Base-by-base conservation (phyloP, 92 coral and sea anemone genomes). In the Muricea muricata region DNA sequence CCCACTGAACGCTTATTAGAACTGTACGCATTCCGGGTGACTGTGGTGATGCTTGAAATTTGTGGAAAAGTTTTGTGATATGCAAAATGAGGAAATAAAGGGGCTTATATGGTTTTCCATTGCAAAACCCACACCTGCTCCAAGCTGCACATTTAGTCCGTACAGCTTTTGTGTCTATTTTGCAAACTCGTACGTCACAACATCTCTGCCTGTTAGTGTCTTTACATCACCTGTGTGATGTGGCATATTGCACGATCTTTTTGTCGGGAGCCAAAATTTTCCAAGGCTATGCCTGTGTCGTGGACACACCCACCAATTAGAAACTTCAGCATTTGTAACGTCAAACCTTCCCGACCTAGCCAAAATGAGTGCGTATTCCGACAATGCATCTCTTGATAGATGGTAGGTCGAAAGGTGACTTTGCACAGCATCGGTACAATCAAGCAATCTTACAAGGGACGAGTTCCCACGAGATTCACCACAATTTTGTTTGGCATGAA, bases 401-500 rank as follows among this genome's bases (percentile, higher is more conserved):
- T 75, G 81, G 58, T 20, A 75, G 7, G 65, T 41, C 47, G 34
- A 34, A 47, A 75, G 60, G 45, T 75, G 81, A n/a, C 63, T 14
- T 56, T 80, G 11, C 32, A 60, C 31, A 42, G 32, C 71, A 60
- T 56, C 33, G 24, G 46, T 35, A 37, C 32, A 79, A 58, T 79
- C 52, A 40, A 32, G 4, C 4, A 79, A 24, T 7, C 26, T 56
- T 0, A 60, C 31, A 20, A 77, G 69, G 30, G 13, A 9, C 1
- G 73, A 29, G 28, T 30, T 60, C 2, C 84, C 84, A 11, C 84
- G 45, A 10, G 75, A 79, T 28, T 54, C 83, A 13, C 83, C 83
- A 25, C 83, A 78, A 9, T 55, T 78, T 35, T 77, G 42, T 4
- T 37, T 37, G 42, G 42, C 42, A 9, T 37, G 42, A 37, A 37